Percentiles rank a stretch among this genome's conserved stretches.
Conservation (phyloP, 2,113 vertebrate species). For the Cisticola juncidis region DNA sequence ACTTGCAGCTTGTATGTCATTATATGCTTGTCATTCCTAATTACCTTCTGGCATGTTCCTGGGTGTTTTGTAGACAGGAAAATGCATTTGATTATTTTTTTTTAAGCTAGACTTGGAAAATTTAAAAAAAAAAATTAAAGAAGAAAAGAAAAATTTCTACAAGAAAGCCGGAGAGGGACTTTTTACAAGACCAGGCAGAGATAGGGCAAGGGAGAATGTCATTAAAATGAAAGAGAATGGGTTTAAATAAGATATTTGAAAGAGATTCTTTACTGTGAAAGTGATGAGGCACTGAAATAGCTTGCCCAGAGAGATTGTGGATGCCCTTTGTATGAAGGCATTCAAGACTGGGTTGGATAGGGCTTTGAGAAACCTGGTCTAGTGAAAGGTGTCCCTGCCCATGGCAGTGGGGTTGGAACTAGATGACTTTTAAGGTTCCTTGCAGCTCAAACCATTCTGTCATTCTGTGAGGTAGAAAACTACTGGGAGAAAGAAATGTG, state of each 20-base stretch:
- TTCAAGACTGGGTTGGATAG: not conserved
- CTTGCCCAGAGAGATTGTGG: not conserved
- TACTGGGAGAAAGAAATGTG: not conserved
- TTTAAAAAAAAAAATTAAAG: not conserved
- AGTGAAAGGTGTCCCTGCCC: not conserved
- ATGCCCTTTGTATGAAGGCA: not conserved
- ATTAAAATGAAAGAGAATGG: not conserved
- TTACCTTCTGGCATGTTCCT: constrained; percentile 26
- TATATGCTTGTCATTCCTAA: constrained; percentile 40
- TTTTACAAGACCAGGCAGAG: not conserved
- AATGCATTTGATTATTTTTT: not conserved
- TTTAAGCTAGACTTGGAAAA: not conserved
- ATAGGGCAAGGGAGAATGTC: not conserved
- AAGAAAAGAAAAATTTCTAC: not conserved
- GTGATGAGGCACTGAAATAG: not conserved
- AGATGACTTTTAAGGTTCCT: not conserved
- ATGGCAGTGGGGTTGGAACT: not conserved
- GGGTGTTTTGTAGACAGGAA: not conserved
- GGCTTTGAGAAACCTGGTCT: not conserved
- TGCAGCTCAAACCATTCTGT: not conserved
- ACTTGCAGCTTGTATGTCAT: constrained; percentile 35
- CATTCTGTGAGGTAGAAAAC: not conserved
- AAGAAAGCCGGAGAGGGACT: not conserved
- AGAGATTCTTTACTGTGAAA: not conserved
- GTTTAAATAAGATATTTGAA: not conserved